Base-by-base conservation (phyloP, 1,140 invertebrate species). In the Anthonomus grandis region DNA sequence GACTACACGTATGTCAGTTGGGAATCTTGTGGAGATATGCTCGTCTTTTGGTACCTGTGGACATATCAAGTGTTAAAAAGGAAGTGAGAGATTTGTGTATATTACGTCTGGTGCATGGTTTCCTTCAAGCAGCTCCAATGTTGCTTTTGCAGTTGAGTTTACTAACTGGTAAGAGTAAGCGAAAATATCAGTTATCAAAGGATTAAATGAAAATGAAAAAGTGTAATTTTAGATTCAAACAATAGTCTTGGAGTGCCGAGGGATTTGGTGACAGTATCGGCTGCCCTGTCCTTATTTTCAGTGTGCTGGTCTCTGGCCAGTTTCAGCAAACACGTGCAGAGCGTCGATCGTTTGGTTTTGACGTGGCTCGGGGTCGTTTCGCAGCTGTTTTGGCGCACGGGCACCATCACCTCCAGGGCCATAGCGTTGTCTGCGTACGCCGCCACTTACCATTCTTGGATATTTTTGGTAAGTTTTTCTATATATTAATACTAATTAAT, bases 11-110 rank as follows among this genome's bases (percentile, higher is more conserved):
- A 0, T 75, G 87, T 2, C 89, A 91, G 73, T 78, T 90, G 54
- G 91, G 91, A 3, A 87, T 95, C 36, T 75, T 95, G 10, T 94
- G 91, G 91, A 75, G 93, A 62, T 95, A 95, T 70, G 90, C 92
- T 57, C 85, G 90, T 57, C 78, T 95, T 1, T 85, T 95, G 60
- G 85, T 91, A 51, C 91, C 92, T 38, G 86, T 91, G n/a, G 86
- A 94, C 71, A 71, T 91, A 37, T 73, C 85, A 52, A 82, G 84
- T 61, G 90, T 93, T 6, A 93, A 93, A 66, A 84, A 87, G 66
- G 90, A 93, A 80, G 87, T 91, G 45, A 72, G 83, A 37, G 78
- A 80, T 68, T 69, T 81, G 70, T 83, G 80, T 78, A 85, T 95
- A 70, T 76, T 95, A 13, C 76, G 92, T 6, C 72, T 95, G 59